phyloP scores from a whole-genome alignment of 2,888 invertebrate species.

The Dicyrtomina minuta region DNA sequence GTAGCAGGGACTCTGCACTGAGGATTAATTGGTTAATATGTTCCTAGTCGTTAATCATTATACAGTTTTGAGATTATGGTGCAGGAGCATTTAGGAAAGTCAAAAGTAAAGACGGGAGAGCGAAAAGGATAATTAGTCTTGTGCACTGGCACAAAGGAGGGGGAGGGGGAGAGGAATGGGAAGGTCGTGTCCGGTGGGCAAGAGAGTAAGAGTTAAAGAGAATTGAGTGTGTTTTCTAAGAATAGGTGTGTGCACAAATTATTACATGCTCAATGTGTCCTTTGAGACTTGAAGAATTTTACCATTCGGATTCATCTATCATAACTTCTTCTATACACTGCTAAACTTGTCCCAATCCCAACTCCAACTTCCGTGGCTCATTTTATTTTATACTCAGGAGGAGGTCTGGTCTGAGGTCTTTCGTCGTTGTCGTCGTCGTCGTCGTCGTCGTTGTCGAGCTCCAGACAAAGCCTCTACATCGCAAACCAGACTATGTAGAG shows the following conservation, averaged over 20 bases:
- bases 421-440: too few species aligned
- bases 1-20: too few species aligned
- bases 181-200: conserved; percentile 21
- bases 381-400: conserved; percentile 14
- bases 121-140: conserved; percentile 13
- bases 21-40: neutral
- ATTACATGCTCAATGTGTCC: too few species aligned
- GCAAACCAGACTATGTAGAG: too few species aligned
- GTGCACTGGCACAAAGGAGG: neutral
- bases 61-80: neutral
- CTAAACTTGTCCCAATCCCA: too few species aligned
- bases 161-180: conserved; percentile 9
- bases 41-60: neutral
- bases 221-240: conserved; percentile 4
- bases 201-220: too few species aligned
- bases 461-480: too few species aligned
- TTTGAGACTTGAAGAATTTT: neutral
- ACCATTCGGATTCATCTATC: conserved; percentile 14
- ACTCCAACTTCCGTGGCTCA: conserved; percentile 15
- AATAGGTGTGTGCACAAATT: neutral
- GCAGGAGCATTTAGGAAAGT: too few species aligned
- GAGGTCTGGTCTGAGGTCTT: too few species aligned
- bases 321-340: too few species aligned
- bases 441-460: too few species aligned
- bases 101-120: too few species aligned